These are phyloP conservation scores for Semicossyphus pulcher DNA, from an alignment of 2,113 vertebrate species.

Conservation along the genomic window DNA sequence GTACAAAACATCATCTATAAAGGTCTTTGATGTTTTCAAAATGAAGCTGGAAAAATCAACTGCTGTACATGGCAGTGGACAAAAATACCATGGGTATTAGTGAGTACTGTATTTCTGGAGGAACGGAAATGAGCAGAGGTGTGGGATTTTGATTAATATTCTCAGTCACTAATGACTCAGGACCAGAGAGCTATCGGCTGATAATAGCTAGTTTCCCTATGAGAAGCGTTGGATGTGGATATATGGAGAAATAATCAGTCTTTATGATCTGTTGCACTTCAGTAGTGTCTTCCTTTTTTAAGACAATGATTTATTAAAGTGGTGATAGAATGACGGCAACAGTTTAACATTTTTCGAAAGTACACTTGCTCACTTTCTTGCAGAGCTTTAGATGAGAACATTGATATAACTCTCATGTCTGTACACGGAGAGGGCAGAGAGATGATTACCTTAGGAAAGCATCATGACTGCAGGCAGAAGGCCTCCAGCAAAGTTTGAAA, in stretches of 20 bases:
- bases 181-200: constrained; percentile 22
- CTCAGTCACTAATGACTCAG: constrained; percentile 39
- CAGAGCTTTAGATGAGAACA: too few relatives aligned
- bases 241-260: background rate
- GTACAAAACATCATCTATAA: background rate
- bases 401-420: background rate
- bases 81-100: constrained; percentile 50
- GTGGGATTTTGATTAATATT: constrained; percentile 66
- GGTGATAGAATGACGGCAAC: background rate
- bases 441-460: background rate
- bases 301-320: background rate
- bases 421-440: background rate
- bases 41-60: constrained; percentile 32
- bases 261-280: background rate
- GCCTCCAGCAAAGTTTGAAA: too few relatives aligned
- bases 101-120: constrained; percentile 59
- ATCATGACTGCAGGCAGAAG: too few relatives aligned
- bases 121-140: constrained; percentile 62
- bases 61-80: constrained; percentile 13
- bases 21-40: constrained; percentile 33
- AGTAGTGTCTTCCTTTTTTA: background rate
- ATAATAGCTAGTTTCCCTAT: background rate
- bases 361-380: background rate
- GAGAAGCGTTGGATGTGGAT: constrained; percentile 9
- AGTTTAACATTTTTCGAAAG: background rate